Base-by-base conservation (phyloP, 2,888 invertebrate genomes). In the Macrosoma leucophasiata region DNA sequence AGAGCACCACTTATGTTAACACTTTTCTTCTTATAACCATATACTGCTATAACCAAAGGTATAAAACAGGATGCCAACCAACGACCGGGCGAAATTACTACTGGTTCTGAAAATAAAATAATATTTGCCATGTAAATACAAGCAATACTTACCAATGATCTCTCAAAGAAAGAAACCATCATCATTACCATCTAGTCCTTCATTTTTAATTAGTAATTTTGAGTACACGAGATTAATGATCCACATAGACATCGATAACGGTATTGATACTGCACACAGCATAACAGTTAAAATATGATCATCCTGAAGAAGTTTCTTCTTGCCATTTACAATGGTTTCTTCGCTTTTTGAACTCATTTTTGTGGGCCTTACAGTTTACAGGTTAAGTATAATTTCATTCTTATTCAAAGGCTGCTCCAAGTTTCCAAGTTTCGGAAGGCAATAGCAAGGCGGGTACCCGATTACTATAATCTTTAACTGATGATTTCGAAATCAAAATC, bases 191-290 rank as follows among this genome's bases (percentile, higher is more conserved):
- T 88, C 88, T 50, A 79, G 78, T 29, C 85, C 85, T 34, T 79
- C 69, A 23, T 77, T 73, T 19, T 77, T 77, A 45, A 81, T 79
- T 14, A 77, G 41, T 35, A 90, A 69, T 52, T 86, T 87, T 0
- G 88, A 86, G 60, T 91, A 89, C n/a, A 89, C 76, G 46, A 91
- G 74, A 68, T 92, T 92, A 12, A 88, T 85, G 43, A 89, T 85
- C 92, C 92, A 93, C 78, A 93, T 86, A 13, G 91, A 86, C 81
- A 92, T 88, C 1, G 93, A 91, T n/a, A 92, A 52, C 4, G 92
- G 92, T 55, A 93, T 89, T 2, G 91, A 87, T 39, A 91, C 71
- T 3, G 90, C 88, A 55, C 89, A 89, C 17, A 91, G 63, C 2
- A 91, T 55, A 21, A 92, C 81, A 36, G 90, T 89, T 52, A 88